A percentile compares a stretch with the other conserved stretches of the same genome.
Conservation (phyloP, 92 coral and sea anemone genomes). For the Umimayanthus kanabou region DNA sequence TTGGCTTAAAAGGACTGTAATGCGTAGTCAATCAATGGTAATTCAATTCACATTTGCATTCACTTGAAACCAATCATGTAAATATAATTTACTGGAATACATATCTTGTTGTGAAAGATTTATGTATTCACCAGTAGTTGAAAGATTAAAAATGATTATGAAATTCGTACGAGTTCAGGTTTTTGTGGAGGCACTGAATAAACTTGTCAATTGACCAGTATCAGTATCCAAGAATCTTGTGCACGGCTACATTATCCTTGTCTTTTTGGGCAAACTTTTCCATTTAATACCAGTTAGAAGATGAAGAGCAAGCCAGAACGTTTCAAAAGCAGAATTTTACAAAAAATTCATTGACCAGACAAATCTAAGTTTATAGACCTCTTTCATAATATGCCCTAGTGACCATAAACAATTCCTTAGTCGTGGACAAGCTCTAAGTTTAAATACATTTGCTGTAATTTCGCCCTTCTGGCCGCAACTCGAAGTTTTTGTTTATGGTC, state of each 20-base stretch:
- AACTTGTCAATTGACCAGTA: neutral
- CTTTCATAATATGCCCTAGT: too few relatives aligned
- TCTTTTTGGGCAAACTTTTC: neutral
- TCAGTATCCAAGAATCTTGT: neutral
- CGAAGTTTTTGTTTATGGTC: too few relatives aligned
- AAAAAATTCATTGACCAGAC: neutral
- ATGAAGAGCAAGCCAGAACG: too few relatives aligned
- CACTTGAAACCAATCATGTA: slow-evolving; percentile 25
- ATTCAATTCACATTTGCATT: slow-evolving; percentile 31
- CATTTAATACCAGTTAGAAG: too few relatives aligned
- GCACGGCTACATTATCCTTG: neutral
- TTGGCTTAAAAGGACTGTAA: slow-evolving; percentile 47
- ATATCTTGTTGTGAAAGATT: neutral
- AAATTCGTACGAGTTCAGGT: slow-evolving; percentile 16
- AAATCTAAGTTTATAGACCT: too few relatives aligned
- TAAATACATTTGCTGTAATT: too few relatives aligned
- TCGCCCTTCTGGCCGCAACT: too few relatives aligned
- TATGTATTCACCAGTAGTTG: slow-evolving; percentile 10
- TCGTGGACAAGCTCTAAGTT: too few relatives aligned
- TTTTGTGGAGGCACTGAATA: slow-evolving; percentile 3
- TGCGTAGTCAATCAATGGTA: slow-evolving; percentile 48
- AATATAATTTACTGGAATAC: slow-evolving; percentile 7
- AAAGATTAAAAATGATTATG: neutral
- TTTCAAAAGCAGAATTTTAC: neutral
- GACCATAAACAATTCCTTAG: too few relatives aligned